Evolutionary conservation across 2,888 invertebrate species (phyloP), one percentile per base, ranked within the genome.

Genomic region (Mechanitis messenoides): DNA sequence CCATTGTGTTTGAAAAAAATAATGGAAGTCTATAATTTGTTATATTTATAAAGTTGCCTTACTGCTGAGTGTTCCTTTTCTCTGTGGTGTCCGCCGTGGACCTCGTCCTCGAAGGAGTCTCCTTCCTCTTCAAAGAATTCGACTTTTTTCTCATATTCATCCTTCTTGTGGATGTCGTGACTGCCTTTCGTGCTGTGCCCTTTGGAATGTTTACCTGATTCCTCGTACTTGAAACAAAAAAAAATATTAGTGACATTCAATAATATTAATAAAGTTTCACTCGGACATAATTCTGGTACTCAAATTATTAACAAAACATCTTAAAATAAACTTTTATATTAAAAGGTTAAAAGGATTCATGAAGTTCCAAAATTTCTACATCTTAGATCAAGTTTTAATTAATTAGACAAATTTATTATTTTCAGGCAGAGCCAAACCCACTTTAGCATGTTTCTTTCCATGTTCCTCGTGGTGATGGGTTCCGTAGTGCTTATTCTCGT

Each of bases 41-140:
- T 46, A n/a, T 47, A 5, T 5, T 20, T 47, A 47, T 50, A 31
- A 2, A 11, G 9, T 31, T 11, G 11, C 59, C 79, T 75, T 71
- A 88, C 89, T 78, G 77, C 69, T 1, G 77, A 68, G 62, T 87
- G 85, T 3, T 75, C 78, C 61, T 91, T 87, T 50, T 93, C 91
- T 33, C 91, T 81, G 67, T 91, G 88, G 74, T 84, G 92, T 0
- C 91, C 93, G 0, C 93, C 94, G 63, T 93, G 92, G 66, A 93
- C 93, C 70, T 93, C 93, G 55, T 91, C 89, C 35, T 93, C 93
- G 0, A 90, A 92, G 2, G 92, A 93, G 67, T 94, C 94, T 42
- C 94, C 92, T 62, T 92, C 93, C 76, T 94, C 94, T 74, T 95
- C 94, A 73, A 93, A 95, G 85, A 94, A 95, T 74, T 94, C 94